A percentile compares a stretch with the other conserved stretches of the same genome.
These are phyloP conservation scores for Achatina immaculata DNA, from an alignment of 1,140 invertebrate genomes.

Conservation along the genomic window DNA sequence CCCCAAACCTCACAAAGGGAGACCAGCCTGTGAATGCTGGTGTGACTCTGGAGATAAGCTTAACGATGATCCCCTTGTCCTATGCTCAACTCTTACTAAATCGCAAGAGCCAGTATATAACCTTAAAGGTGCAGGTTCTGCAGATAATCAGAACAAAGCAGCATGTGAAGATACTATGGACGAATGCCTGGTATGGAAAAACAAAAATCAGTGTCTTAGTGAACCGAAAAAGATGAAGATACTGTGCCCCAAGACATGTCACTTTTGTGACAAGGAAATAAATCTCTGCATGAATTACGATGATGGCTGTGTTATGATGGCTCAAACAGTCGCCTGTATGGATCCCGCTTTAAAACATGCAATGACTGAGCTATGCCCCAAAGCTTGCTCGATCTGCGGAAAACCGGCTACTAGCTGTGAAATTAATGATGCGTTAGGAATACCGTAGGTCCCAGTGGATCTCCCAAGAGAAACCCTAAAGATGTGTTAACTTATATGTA, in stretches of 20 bases:
- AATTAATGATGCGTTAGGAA: neutral
- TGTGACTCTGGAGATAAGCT: neutral
- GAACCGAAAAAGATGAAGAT: neutral
- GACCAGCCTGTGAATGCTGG: constrained; percentile 11
- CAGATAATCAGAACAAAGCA: neutral
- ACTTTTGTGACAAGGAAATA: constrained; percentile 19
- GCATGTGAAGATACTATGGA: neutral
- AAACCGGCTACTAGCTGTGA: neutral
- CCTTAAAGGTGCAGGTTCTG: neutral
- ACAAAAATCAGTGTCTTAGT: neutral
- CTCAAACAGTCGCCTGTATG: neutral
- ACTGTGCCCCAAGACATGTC: neutral
- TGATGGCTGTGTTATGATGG: neutral
- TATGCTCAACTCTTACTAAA: neutral
- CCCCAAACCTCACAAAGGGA: neutral
- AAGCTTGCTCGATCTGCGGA: neutral
- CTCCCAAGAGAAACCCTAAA: no score
- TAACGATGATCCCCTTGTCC: neutral
- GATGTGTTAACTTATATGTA: no score
- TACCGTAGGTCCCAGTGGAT: no score
- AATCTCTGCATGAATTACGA: constrained; percentile 26
- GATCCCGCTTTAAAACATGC: neutral
- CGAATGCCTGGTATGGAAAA: constrained; percentile 3
- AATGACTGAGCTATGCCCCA: neutral
- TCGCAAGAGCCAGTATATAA: neutral